A percentile compares a stretch with the other conserved stretches of the same genome.
phyloP scores from a whole-genome alignment of 2,113 vertebrate species.

The Rousettus leschenaultii region DNA sequence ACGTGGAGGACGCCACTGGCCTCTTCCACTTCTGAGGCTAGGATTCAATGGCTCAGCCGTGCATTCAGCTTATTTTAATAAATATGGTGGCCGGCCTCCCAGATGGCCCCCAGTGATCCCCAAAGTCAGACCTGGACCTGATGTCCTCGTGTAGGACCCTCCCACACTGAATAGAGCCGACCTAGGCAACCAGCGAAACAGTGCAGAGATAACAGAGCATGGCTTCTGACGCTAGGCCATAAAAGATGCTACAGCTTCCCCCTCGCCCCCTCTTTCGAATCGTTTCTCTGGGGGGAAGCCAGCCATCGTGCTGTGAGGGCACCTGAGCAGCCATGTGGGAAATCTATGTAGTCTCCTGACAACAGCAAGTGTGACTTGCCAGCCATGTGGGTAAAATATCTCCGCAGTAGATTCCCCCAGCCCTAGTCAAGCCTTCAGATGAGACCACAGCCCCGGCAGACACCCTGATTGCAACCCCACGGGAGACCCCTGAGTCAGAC shows the following conservation, averaged over 20 bases:
- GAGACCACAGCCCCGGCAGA: neutral
- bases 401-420: neutral
- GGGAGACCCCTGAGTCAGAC: neutral
- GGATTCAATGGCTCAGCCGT: neutral
- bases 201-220: neutral
- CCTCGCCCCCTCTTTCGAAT: neutral
- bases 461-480: neutral
- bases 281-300: neutral
- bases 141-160: neutral
- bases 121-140: neutral
- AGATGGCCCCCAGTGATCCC: neutral
- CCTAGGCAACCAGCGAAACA: neutral
- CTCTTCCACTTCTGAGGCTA: neutral
- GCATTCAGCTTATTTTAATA: neutral
- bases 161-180: neutral
- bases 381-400: neutral
- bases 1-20: fast-evolving
- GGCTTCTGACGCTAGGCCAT: neutral
- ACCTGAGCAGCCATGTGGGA: neutral
- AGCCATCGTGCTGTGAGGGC: neutral
- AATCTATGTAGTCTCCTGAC: neutral
- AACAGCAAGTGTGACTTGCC: neutral
- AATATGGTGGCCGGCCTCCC: neutral
- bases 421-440: neutral
- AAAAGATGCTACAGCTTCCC: neutral